Evolutionary conservation across 2,113 vertebrate genomes (phyloP).

Genomic region (Otis tarda): DNA sequence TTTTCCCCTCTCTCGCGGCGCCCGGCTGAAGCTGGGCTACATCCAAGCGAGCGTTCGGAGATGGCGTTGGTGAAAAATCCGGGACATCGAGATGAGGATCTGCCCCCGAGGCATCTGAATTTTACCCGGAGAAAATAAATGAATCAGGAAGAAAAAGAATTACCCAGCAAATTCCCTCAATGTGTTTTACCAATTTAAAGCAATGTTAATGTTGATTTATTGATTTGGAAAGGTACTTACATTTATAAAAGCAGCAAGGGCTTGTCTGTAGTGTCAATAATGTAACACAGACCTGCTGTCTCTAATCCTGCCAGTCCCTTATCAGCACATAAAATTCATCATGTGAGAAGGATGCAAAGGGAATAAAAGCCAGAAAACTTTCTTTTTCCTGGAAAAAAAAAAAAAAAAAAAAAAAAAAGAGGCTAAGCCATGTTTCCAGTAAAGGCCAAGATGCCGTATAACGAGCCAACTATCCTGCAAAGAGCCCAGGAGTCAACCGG

Average conservation of each 20-base stretch:
- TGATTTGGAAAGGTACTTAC: constrained; percentile 64
- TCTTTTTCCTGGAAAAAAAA: background rate
- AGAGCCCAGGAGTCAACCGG: background rate
- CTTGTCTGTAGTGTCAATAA: constrained; percentile 8
- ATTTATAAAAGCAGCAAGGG: constrained; percentile 27
- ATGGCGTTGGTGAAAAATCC: background rate
- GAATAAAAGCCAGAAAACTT: background rate
- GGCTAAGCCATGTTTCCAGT: background rate
- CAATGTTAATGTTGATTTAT: constrained; percentile 72
- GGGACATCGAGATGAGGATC: background rate
- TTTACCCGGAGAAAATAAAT: constrained; percentile 36
- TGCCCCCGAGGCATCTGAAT: background rate
- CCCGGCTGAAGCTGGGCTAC: background rate
- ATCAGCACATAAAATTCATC: background rate
- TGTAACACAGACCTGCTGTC: background rate
- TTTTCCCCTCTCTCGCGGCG: background rate
- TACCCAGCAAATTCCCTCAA: constrained; percentile 40
- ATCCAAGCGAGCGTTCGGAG: background rate
- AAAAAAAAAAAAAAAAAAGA: background rate
- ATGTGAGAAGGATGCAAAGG: background rate
- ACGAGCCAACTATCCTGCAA: background rate
- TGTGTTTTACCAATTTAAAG: constrained; percentile 44
- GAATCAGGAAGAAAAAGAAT: constrained; percentile 68
- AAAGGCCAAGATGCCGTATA: background rate
- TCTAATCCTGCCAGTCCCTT: background rate